Conservation (phyloP, 2,888 invertebrate genomes). For the Amphimallon solstitiale region DNA sequence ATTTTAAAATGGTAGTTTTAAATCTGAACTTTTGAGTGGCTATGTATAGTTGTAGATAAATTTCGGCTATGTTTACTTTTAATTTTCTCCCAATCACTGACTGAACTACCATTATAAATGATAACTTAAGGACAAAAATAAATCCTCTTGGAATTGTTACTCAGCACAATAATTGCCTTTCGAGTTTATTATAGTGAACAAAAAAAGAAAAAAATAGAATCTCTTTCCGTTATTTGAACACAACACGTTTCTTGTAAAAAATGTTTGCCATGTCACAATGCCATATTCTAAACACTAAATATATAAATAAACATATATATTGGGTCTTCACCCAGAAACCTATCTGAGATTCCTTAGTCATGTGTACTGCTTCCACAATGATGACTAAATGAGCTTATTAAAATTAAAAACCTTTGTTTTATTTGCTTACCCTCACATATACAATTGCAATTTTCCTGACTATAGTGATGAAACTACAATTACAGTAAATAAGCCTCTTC, state of each 20-base stretch:
- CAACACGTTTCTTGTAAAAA: constrained; percentile 48
- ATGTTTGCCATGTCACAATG: constrained; percentile 57
- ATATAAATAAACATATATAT: constrained; percentile 22
- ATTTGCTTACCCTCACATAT: constrained; percentile 16
- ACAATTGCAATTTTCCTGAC: no score
- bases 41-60: constrained; percentile 4
- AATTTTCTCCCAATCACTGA: background rate
- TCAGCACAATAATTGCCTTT: constrained; percentile 48
- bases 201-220: constrained; percentile 39
- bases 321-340: constrained; percentile 47
- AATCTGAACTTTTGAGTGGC: constrained; percentile 12
- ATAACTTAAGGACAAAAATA: background rate
- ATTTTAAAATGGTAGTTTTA: constrained; percentile 1
- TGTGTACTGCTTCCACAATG: constrained; percentile 61
- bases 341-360: constrained; percentile 59
- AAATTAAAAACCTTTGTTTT: constrained; percentile 47
- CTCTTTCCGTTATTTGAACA: constrained; percentile 52
- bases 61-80: constrained; percentile 1
- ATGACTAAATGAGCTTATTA: constrained; percentile 63
- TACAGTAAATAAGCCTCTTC: no score
- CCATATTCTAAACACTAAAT: constrained; percentile 57
- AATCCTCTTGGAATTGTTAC: constrained; percentile 29
- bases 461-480: no score
- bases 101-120: constrained; percentile 5
- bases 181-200: constrained; percentile 44